These are phyloP conservation scores for Acrobasis repandana DNA, from an alignment of 2,888 invertebrate genomes.

Conservation along the genomic window DNA sequence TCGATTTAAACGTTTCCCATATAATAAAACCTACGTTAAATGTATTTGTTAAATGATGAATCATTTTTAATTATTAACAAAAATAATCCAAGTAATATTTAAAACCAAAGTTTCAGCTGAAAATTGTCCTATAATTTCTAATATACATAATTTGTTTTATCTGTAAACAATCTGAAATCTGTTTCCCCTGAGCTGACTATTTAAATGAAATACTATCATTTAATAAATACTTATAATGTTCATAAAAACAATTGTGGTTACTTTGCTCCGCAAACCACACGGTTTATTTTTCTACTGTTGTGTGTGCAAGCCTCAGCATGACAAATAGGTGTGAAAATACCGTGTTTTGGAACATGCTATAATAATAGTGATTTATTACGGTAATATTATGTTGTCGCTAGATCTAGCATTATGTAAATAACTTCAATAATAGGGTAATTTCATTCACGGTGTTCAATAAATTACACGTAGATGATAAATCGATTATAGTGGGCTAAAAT, in stretches of 20 bases:
- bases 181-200: background rate
- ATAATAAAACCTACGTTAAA: no score
- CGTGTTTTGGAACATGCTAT: background rate
- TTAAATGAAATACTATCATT: background rate
- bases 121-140: no score
- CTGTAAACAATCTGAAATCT: no score
- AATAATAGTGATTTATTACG: conserved; percentile 2
- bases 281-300: background rate
- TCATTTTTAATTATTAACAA: no score
- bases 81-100: no score
- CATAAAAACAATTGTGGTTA: no score
- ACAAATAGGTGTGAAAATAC: conserved; percentile 19
- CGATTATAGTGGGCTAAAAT: background rate
- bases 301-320: background rate
- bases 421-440: conserved; percentile 25
- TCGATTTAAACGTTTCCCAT: no score
- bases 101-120: no score
- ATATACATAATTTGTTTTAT: no score
- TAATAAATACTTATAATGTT: no score
- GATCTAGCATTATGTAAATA: conserved; percentile 26
- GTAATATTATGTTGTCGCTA: conserved; percentile 16
- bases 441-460: conserved; percentile 34
- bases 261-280: no score
- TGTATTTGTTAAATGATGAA: no score
- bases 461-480: conserved; percentile 25